Evolutionary conservation across 2,797 vertebrate species (phyloP), one percentile per base, ranked within the genome.

Genomic region (Adelosebastes latens): DNA sequence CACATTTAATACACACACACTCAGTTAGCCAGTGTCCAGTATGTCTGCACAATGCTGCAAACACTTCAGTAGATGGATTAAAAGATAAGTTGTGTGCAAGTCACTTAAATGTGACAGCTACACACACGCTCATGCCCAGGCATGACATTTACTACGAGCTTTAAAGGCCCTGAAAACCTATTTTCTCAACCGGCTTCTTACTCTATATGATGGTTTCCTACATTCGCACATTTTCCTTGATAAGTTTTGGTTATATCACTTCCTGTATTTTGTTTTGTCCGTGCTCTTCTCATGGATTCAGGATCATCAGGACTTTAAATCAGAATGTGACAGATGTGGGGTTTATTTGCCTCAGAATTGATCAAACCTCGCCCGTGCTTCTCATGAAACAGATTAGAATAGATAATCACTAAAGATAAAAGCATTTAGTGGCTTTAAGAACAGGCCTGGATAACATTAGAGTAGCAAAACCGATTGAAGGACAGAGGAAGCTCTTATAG

Each of bases 1-100:
- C 62, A 72, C 64, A 78, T 83, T 65, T 53, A 72, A 61, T 60
- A 39, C 56, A 73, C 25, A 52, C 12, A 3, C 13, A 20, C 65
- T 79, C 49, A 39, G 52, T 39, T 5, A 69, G 27, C 39, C 13
- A 6, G 36, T 25, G 8, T 18, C 5, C 31, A 4, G 10, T n/a
- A 1, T 34, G 25, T 68, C 42, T 32, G 14, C 29, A 36, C 32
- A 39, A 34, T 16, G 63, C 49, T 73, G 60, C 60, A 53, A 11
- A 56, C 8, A 6, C 31, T 66, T 56, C 0, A 39, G 36, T 12
- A 5, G 27, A 27, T 62, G 36, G 42, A 20, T 46, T 46, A 46
- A 46, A 46, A 18, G 42, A 46, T 46, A 46, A 46, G 42, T 46
- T 18, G 42, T 46, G 42, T 46, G 42, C 42, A 46, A 46, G 42